Evolutionary conservation across 2,888 invertebrate genomes (phyloP).

Genomic region (Flexamia atlantica): DNA sequence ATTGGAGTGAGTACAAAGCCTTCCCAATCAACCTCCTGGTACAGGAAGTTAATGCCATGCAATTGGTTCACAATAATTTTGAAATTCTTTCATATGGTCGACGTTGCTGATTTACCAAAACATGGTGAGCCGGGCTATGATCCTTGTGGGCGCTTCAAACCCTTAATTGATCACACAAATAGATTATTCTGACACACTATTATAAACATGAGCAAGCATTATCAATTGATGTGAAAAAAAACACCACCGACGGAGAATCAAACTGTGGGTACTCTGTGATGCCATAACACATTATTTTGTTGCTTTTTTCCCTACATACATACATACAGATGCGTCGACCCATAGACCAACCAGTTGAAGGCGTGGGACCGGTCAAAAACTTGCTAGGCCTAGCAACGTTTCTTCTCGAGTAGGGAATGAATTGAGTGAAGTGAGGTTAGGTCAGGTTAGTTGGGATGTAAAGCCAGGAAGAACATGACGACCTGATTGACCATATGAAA

Average conservation of each 20-base stretch:
- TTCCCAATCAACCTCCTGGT: constrained; percentile 24
- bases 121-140: constrained; percentile 48
- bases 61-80: constrained; percentile 15
- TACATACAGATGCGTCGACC: too few relatives aligned
- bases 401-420: too few relatives aligned
- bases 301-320: not conserved
- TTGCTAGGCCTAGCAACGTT: too few relatives aligned
- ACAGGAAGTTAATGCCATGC: not conserved
- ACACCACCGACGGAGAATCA: not conserved
- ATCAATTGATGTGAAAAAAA: not conserved
- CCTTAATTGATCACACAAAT: constrained; percentile 25
- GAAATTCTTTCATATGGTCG: constrained; percentile 24
- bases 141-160: constrained; percentile 15
- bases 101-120: constrained; percentile 1
- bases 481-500: too few relatives aligned
- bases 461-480: too few relatives aligned
- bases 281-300: constrained; percentile 6
- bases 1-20: constrained; percentile 19
- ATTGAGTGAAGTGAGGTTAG: too few relatives aligned
- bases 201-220: constrained; percentile 15
- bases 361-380: too few relatives aligned
- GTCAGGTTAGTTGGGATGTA: too few relatives aligned
- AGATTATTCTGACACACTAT: constrained; percentile 6
- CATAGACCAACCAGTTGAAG: too few relatives aligned
- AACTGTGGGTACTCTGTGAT: not conserved